Evolutionary conservation across 2,113 vertebrate genomes (phyloP).

Genomic region (Nycticebus coucang): DNA sequence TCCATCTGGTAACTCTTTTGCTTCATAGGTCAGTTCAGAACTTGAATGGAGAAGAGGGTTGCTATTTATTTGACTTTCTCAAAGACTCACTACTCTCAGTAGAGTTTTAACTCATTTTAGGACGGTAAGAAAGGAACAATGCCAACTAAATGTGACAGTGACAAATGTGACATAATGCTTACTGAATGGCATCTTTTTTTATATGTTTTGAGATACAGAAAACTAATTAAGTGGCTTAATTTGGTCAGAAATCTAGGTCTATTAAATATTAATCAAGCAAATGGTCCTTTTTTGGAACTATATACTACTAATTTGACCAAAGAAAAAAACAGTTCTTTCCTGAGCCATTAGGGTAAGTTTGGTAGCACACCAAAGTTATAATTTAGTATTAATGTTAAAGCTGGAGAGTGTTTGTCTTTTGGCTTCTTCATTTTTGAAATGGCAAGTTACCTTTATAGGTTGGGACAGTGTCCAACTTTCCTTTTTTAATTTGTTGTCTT

Average conservation of each 20-base stretch:
- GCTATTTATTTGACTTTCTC: constrained; percentile 24
- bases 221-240: not conserved
- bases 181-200: not conserved
- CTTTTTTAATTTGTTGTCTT: constrained; percentile 71
- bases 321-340: not conserved
- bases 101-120: not conserved
- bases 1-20: not conserved
- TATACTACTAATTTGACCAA: not conserved
- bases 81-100: not conserved
- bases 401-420: not conserved
- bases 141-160: not conserved
- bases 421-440: not conserved
- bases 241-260: not conserved
- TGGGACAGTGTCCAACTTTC: constrained; percentile 88
- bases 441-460: constrained; percentile 90
- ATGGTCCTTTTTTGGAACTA: not conserved
- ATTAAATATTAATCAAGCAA: not conserved
- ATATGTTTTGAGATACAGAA: not conserved
- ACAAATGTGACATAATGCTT: not conserved
- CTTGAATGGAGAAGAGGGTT: not conserved
- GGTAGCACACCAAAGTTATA: not conserved
- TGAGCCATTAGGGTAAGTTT: not conserved
- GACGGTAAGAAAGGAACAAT: not conserved
- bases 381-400: not conserved
- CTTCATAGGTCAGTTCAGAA: not conserved